These are phyloP conservation scores for Coreius guichenoti DNA, from an alignment of 2,797 vertebrate genomes.

Conservation along the genomic window DNA sequence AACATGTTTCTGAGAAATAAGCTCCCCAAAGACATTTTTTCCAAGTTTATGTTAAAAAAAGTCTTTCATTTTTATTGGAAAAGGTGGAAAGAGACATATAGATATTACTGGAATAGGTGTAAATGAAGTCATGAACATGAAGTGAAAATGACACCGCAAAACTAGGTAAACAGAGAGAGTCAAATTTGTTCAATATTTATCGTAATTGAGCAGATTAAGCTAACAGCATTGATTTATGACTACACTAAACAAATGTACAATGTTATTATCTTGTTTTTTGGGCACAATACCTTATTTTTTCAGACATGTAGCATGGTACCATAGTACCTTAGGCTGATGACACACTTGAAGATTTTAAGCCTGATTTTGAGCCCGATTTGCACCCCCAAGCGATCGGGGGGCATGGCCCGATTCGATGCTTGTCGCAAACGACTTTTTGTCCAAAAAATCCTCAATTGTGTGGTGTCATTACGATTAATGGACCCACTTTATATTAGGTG, in stretches of 20 bases:
- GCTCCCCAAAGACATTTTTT: not conserved
- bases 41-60: not conserved
- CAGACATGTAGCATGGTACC: not conserved
- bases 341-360: no score
- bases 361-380: no score
- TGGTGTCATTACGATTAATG: no score
- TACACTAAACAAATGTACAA: not conserved
- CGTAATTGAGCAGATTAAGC: slow-evolving; percentile 35
- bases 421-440: no score
- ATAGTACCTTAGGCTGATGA: no score
- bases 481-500: no score
- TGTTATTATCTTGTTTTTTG: not conserved
- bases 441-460: no score
- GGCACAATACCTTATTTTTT: not conserved
- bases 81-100: slow-evolving; percentile 31
- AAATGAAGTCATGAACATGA: slow-evolving; percentile 79
- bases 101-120: slow-evolving; percentile 76
- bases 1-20: slow-evolving; percentile 7
- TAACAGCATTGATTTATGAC: slow-evolving; percentile 13
- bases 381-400: no score
- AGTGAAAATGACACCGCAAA: slow-evolving; percentile 75
- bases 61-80: not conserved
- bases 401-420: no score
- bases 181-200: not conserved
- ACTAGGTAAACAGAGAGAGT: slow-evolving; percentile 74